Percentiles rank a stretch among this genome's conserved stretches.
Conservation (phyloP, 2,888 invertebrate species). For the Noctua pronuba region DNA sequence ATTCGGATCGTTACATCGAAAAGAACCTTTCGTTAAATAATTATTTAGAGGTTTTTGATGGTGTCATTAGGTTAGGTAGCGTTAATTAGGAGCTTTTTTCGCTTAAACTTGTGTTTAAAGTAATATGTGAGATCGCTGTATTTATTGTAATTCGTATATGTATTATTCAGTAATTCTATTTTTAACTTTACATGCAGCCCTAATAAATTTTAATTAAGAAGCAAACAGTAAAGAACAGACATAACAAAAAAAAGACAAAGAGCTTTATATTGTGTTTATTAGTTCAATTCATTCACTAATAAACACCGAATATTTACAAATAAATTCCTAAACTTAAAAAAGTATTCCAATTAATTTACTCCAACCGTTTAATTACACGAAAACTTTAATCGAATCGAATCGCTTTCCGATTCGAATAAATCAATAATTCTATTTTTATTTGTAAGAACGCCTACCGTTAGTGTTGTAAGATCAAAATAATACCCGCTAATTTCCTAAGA, state of each 20-base stretch:
- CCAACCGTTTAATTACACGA: constrained; percentile 72
- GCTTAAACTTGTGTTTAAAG: constrained; percentile 23
- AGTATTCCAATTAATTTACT: constrained; percentile 69
- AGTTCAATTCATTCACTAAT: constrained; percentile 9
- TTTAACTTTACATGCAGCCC: constrained; percentile 5
- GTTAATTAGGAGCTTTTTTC: constrained; percentile 51
- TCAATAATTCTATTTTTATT: constrained; percentile 76
- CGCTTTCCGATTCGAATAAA: constrained; percentile 75
- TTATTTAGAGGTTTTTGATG: constrained; percentile 44
- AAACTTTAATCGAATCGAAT: constrained; percentile 75
- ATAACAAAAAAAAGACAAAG: constrained; percentile 8
- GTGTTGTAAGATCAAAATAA: constrained; percentile 65
- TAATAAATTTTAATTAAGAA: constrained; percentile 39
- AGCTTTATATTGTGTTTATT: not conserved
- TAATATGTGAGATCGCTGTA: constrained; percentile 3
- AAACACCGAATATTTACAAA: constrained; percentile 30
- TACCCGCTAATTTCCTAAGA: constrained; percentile 79
- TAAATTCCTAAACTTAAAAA: constrained; percentile 32
- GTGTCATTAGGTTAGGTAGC: constrained; percentile 43
- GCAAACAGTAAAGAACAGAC: constrained; percentile 15
- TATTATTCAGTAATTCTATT: constrained; percentile 7
- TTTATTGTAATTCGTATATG: no score
- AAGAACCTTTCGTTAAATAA: constrained; percentile 41
- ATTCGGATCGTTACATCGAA: constrained; percentile 54
- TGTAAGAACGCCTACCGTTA: constrained; percentile 68